Evolutionary conservation across 2,888 invertebrate genomes (phyloP).

Genomic region (Onthophagus sagittarius): DNA sequence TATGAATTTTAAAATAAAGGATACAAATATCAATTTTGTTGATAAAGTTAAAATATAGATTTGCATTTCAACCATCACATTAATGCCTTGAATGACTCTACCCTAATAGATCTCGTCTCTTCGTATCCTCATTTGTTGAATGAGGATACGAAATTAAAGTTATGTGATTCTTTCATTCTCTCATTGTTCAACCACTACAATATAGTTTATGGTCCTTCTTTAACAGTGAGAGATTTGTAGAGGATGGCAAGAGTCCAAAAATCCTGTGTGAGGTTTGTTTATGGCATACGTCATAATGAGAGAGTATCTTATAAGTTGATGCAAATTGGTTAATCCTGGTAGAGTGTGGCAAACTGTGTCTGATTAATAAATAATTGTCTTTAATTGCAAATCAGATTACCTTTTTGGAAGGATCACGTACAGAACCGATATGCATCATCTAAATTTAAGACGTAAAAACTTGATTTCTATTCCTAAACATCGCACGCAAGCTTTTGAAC

Average conservation of each 20-base stretch:
- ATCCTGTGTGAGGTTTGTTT: not conserved
- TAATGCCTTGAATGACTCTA: not conserved
- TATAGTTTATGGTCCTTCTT: not conserved
- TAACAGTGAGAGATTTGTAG: not conserved
- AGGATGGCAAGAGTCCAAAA: not conserved
- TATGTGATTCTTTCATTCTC: not conserved
- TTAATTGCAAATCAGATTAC: not conserved
- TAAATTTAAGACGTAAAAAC: too few relatives aligned
- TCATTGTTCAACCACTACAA: not conserved
- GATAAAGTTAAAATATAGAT: not conserved
- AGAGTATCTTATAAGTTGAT: not conserved
- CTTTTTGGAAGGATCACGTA: not conserved
- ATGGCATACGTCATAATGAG: not conserved
- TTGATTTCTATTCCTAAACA: too few relatives aligned
- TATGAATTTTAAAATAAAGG: not conserved
- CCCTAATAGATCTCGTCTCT: not conserved
- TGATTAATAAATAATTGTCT: too few relatives aligned
- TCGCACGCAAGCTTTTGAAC: too few relatives aligned
- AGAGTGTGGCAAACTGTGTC: not conserved
- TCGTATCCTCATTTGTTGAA: not conserved
- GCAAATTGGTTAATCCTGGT: not conserved
- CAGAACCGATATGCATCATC: constrained; percentile 1
- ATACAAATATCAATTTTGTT: not conserved
- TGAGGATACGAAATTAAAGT: not conserved
- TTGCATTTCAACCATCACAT: not conserved